These are phyloP conservation scores for Drosophila rhopaloa DNA, from an alignment of 1,140 invertebrate genomes.

Conservation along the genomic window DNA sequence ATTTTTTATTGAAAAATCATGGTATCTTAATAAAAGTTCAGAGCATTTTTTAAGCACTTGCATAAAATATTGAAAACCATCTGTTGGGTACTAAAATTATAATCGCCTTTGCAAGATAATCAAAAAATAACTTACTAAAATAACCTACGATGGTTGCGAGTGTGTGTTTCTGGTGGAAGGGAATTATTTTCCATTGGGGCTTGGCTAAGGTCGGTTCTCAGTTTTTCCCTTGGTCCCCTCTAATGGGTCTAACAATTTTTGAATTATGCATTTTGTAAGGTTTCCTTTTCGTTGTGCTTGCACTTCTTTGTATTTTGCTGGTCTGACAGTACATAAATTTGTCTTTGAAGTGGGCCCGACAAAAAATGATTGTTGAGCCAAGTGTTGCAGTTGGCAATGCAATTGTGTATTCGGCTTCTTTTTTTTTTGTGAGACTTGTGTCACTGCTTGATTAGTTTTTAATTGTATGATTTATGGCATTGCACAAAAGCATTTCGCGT, in stretches of 20 bases:
- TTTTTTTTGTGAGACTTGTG: conserved; percentile 63
- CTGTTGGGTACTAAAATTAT: too few species aligned
- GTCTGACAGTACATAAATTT: conserved; percentile 79
- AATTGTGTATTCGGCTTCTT: conserved; percentile 29
- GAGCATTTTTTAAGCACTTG: too few species aligned
- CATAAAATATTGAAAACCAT: too few species aligned
- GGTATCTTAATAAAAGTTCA: too few species aligned
- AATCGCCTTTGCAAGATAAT: conserved; percentile 26
- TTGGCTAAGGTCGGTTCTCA: conserved; percentile 45
- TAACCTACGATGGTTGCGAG: too few species aligned
- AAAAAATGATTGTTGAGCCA: conserved; percentile 42
- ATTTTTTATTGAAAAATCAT: too few species aligned
- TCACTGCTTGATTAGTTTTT: conserved; percentile 82
- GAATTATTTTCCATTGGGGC: conserved; percentile 17
- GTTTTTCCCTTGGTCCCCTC: conserved; percentile 31
- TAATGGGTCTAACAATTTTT: conserved; percentile 73
- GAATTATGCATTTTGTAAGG: conserved; percentile 66
- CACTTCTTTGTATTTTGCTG: conserved; percentile 55
- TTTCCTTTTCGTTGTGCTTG: conserved; percentile 23
- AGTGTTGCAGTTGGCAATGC: conserved; percentile 46
- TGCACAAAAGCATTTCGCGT: conserved; percentile 65
- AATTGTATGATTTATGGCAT: conserved; percentile 82
- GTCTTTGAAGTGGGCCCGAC: conserved; percentile 75
- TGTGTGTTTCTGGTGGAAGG: conserved; percentile 3
- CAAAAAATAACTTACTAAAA: conserved; percentile 56